These are phyloP conservation scores for Lutraria lutraria DNA, from an alignment of 2,888 invertebrate species.

Conservation along the genomic window DNA sequence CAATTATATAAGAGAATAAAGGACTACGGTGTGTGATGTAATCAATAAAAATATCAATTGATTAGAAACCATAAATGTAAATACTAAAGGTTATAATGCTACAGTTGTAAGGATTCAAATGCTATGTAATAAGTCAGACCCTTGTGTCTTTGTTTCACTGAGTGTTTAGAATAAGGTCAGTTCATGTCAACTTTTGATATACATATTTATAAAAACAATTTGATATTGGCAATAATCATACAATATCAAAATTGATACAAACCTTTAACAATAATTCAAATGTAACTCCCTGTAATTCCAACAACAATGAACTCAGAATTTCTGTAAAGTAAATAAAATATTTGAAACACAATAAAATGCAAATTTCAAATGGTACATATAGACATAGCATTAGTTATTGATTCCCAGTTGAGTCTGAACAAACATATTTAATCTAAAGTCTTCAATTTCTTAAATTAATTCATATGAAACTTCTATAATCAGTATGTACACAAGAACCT, in stretches of 20 bases:
- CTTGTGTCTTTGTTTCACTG: too few species aligned
- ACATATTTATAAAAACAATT: not conserved
- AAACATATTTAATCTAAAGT: not conserved
- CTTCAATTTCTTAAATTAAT: too few species aligned
- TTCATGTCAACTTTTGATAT: not conserved
- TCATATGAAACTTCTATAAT: too few species aligned
- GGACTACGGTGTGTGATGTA: too few species aligned
- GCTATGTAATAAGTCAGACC: too few species aligned
- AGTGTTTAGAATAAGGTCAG: not conserved
- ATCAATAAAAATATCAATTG: not conserved
- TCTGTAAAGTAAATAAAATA: constrained; percentile 76
- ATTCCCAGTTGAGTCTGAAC: not conserved
- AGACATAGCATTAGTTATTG: not conserved
- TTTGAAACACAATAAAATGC: not conserved
- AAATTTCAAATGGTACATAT: not conserved
- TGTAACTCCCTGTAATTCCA: constrained; percentile 83
- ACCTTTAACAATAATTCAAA: constrained; percentile 84
- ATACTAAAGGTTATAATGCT: not conserved
- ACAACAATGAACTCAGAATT: constrained; percentile 84
- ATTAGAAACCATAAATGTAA: not conserved
- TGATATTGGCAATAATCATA: not conserved
- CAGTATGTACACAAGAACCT: too few species aligned
- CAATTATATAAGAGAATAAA: not conserved
- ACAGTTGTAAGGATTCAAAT: too few species aligned
- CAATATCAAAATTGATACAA: constrained; percentile 13